phyloP scores from a whole-genome alignment of 2,888 invertebrate genomes.

The Ephialtes manifestator region DNA sequence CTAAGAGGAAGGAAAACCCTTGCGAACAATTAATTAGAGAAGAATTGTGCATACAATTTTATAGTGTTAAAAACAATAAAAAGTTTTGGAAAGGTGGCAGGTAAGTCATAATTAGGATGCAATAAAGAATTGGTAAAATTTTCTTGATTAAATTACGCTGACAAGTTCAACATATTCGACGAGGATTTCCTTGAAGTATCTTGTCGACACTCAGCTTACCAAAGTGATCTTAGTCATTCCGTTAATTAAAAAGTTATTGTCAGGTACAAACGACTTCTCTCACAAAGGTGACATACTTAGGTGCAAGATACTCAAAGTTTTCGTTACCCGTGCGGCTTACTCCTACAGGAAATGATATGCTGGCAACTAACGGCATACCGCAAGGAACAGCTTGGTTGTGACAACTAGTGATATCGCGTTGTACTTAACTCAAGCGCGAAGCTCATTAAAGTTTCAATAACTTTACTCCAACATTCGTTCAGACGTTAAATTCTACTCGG shows the following conservation, averaged over 20 bases:
- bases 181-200: background rate
- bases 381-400: background rate
- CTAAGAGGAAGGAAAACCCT: no score
- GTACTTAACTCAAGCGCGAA: background rate
- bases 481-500: background rate
- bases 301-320: background rate
- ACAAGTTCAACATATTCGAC: background rate
- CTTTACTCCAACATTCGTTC: background rate
- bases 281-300: background rate
- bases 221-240: background rate
- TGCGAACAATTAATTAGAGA: no score
- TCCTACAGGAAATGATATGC: background rate
- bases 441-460: conserved; percentile 13
- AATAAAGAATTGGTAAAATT: no score
- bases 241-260: conserved; percentile 3
- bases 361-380: background rate
- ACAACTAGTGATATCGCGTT: background rate
- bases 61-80: no score
- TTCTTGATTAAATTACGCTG: background rate
- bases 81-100: no score
- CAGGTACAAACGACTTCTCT: background rate
- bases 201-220: background rate
- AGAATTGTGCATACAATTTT: no score
- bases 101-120: no score
- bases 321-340: background rate